phyloP scores from a whole-genome alignment of 2,888 invertebrate species.

The Aporophyla nigra region DNA sequence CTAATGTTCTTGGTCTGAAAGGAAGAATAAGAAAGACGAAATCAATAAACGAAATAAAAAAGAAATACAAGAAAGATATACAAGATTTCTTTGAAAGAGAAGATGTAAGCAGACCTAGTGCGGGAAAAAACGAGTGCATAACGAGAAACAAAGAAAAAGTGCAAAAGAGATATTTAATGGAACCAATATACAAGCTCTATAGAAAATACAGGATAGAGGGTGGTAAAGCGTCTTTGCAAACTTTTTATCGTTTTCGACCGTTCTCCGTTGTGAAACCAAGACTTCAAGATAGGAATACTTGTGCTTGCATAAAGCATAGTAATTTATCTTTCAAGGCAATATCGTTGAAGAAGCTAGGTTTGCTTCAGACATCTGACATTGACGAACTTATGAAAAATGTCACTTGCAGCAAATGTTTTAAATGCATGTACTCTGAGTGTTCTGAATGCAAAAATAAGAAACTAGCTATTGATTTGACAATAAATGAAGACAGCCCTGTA shows the following conservation, averaged over 20 bases:
- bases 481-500: constrained; percentile 10
- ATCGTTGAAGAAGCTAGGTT: constrained; percentile 44
- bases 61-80: constrained; percentile 26
- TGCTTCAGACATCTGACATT: constrained; percentile 47
- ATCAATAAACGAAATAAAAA: neutral
- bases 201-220: constrained; percentile 23
- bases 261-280: constrained; percentile 62
- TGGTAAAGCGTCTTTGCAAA: constrained; percentile 51
- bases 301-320: constrained; percentile 58
- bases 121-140: constrained; percentile 59
- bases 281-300: constrained; percentile 52
- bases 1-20: neutral
- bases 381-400: constrained; percentile 40
- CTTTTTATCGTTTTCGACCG: constrained; percentile 59
- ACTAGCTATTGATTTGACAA: constrained; percentile 22
- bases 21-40: neutral
- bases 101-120: constrained; percentile 55
- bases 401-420: constrained; percentile 49
- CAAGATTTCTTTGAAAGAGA: constrained; percentile 50
- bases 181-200: constrained; percentile 19
- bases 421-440: constrained; percentile 43
- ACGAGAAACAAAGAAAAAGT: constrained; percentile 53
- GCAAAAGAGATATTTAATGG: constrained; percentile 53
- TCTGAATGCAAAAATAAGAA: constrained; percentile 46
- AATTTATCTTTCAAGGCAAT: constrained; percentile 17